Percentiles rank a stretch among this genome's conserved stretches.
phyloP scores from a whole-genome alignment of 2,113 vertebrate genomes.

The Platichthys stellatus region DNA sequence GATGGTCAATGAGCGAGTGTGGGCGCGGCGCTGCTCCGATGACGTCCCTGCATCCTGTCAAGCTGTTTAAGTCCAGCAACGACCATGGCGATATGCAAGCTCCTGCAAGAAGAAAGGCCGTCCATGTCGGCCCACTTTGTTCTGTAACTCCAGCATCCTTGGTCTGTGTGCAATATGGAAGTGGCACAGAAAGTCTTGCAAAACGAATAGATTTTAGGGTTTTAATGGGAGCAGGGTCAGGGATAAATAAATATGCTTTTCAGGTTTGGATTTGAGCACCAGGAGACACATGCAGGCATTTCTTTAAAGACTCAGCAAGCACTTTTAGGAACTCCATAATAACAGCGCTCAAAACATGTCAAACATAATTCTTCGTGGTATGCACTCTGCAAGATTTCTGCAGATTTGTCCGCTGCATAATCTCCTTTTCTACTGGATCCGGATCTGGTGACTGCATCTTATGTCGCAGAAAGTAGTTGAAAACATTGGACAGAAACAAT shows the following conservation, averaged over 20 bases:
- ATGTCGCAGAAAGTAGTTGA: neutral
- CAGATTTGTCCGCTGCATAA: neutral
- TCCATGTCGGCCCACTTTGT: neutral
- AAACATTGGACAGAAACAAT: neutral
- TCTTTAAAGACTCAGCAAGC: neutral
- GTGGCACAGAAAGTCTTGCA: neutral
- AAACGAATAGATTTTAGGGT: neutral
- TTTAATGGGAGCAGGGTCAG: neutral
- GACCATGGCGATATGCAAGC: conserved; percentile 16
- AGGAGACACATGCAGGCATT: no score
- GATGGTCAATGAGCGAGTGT: conserved; percentile 51
- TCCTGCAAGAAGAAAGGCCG: conserved; percentile 6
- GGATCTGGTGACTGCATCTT: no score
- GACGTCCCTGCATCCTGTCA: conserved; percentile 41
- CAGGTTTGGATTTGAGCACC: neutral
- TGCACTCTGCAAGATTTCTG: neutral
- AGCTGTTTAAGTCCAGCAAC: conserved; percentile 13
- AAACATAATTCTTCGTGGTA: neutral
- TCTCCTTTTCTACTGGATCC: neutral
- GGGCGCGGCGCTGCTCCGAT: conserved; percentile 19
- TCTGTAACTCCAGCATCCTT: conserved; percentile 23
- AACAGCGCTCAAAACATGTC: neutral
- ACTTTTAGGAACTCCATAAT: no score
- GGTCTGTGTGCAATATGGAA: neutral
- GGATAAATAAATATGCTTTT: neutral